A percentile compares a stretch with the other conserved stretches of the same genome.
phyloP scores from a whole-genome alignment of 1,140 invertebrate species.

The Tribolium madens region DNA sequence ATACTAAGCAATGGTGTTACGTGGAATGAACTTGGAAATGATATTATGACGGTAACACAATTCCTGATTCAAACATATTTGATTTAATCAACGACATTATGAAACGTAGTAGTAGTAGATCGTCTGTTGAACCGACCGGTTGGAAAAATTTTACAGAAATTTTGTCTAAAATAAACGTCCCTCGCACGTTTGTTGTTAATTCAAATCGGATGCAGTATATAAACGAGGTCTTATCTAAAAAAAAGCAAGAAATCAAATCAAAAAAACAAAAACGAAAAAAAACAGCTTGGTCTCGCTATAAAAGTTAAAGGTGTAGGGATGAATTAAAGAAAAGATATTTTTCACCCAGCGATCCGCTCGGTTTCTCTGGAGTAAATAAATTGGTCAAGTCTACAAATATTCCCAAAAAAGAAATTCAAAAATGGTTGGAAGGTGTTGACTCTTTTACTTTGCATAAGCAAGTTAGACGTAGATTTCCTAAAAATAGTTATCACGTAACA shows the following conservation, averaged over 20 bases:
- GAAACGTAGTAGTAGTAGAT: neutral
- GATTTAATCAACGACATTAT: neutral
- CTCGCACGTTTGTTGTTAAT: neutral
- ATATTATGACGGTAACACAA: neutral
- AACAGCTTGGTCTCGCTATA: too few species aligned
- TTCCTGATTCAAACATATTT: neutral
- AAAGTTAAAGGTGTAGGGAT: too few species aligned
- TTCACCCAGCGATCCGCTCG: neutral
- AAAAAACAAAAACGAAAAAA: neutral
- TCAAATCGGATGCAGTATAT: neutral
- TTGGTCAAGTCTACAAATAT: neutral
- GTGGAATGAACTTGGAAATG: neutral
- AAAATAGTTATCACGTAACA: conserved; percentile 57
- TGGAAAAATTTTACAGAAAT: neutral
- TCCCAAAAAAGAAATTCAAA: neutral
- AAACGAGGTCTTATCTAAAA: too few species aligned
- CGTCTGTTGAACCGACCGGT: neutral
- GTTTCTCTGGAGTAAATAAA: neutral
- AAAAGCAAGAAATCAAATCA: neutral
- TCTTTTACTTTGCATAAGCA: conserved; percentile 54
- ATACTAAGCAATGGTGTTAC: neutral
- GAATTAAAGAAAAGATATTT: neutral
- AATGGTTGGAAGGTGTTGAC: neutral
- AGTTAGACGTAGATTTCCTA: conserved; percentile 59
- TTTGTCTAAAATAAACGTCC: neutral